phyloP scores from a whole-genome alignment of 2,797 vertebrate species.

The Sebastes steindachneri region DNA sequence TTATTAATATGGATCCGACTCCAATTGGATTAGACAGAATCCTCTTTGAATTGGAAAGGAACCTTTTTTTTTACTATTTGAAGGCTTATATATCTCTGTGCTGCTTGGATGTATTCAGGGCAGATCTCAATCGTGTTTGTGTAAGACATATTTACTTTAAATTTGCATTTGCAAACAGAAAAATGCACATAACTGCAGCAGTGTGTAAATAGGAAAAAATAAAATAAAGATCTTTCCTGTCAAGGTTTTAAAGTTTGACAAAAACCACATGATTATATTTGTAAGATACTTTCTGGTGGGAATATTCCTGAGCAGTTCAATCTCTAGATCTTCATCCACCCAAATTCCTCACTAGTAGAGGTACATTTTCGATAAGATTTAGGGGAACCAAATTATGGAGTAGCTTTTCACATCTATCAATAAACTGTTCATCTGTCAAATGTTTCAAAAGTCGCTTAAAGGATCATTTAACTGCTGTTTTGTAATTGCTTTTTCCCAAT shows the following conservation, averaged over 20 bases:
- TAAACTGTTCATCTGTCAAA: too few relatives aligned
- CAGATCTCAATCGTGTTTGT: neutral
- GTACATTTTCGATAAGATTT: too few relatives aligned
- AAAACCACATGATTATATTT: neutral
- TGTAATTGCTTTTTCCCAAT: too few relatives aligned
- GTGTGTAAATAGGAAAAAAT: neutral
- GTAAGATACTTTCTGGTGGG: too few relatives aligned
- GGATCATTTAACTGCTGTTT: too few relatives aligned
- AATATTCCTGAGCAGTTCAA: too few relatives aligned
- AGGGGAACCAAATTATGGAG: too few relatives aligned
- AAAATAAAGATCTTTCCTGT: neutral
- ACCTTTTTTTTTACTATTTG: constrained; percentile 60
- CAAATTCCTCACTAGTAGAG: too few relatives aligned
- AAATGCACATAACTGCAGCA: neutral
- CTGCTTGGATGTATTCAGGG: neutral
- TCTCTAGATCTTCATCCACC: too few relatives aligned
- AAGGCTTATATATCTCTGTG: constrained; percentile 27
- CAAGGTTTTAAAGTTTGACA: neutral
- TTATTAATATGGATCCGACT: constrained; percentile 72
- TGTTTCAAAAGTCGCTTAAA: too few relatives aligned
- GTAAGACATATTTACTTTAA: neutral
- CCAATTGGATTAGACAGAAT: constrained; percentile 81
- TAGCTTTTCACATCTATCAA: too few relatives aligned
- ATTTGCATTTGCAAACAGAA: neutral
- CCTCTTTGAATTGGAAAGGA: constrained; percentile 77